phyloP scores from a whole-genome alignment of 1,140 invertebrate genomes.

The Temnothorax curvispinosus region DNA sequence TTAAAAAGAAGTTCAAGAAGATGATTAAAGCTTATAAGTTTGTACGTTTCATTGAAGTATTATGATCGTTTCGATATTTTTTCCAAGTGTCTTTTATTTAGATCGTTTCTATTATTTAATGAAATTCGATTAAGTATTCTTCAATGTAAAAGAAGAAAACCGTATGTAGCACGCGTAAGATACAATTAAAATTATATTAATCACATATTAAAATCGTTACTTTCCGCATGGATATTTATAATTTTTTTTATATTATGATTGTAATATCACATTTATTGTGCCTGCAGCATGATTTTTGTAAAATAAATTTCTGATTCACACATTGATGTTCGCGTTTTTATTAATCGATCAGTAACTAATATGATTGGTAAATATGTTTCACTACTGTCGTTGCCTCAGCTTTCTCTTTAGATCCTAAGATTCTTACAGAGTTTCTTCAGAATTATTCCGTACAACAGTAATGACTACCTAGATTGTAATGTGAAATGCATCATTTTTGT shows the following conservation, averaged over 20 bases:
- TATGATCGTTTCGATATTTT: not conserved
- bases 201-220: not conserved
- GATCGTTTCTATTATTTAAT: not conserved
- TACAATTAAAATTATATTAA: not conserved
- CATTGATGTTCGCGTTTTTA: not conserved
- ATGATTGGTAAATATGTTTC: not conserved
- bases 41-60: not conserved
- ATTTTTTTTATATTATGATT: not conserved
- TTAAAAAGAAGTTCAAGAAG: not conserved
- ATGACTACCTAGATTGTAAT: not conserved
- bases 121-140: not conserved
- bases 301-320: constrained; percentile 4
- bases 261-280: not conserved
- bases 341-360: not conserved
- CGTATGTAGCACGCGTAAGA: not conserved
- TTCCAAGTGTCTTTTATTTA: not conserved
- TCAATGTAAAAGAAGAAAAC: not conserved
- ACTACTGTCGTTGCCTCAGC: not conserved
- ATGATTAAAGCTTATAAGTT: not conserved
- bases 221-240: not conserved
- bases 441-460: not conserved
- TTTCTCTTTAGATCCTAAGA: not conserved
- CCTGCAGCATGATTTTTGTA: not conserved
- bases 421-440: not conserved
- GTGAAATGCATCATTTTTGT: not conserved